Percentiles rank a stretch among this genome's conserved stretches.
Conservation (phyloP, 2,113 vertebrate species). For the Struthio camelus region DNA sequence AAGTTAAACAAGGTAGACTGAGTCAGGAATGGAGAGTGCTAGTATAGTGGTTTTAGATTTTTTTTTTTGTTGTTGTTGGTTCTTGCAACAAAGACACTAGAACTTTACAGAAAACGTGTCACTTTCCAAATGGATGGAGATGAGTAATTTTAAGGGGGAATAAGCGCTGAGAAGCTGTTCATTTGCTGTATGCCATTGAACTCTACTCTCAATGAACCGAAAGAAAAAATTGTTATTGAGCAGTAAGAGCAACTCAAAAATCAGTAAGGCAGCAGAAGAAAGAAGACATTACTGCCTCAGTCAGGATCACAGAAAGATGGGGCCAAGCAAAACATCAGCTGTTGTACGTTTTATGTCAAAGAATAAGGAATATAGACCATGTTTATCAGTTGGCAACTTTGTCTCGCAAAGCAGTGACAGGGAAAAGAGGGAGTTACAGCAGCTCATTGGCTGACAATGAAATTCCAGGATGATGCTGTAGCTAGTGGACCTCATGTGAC, state of each 20-base stretch:
- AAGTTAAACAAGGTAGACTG: not conserved
- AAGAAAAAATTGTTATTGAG: not conserved
- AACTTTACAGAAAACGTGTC: not conserved
- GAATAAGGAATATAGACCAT: conserved; percentile 10
- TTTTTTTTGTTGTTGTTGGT: not conserved
- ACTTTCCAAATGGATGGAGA: not conserved
- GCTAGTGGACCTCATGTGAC: not conserved
- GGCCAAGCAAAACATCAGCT: conserved; percentile 41
- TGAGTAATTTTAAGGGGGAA: not conserved
- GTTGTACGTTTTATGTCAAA: conserved; percentile 1
- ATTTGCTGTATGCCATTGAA: not conserved
- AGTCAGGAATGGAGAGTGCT: not conserved
- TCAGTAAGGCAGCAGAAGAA: not conserved
- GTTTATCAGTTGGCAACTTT: conserved; percentile 36
- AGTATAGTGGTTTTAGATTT: not conserved
- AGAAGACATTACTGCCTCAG: not conserved
- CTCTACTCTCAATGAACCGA: not conserved
- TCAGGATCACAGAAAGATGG: not conserved
- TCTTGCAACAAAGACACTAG: not conserved
- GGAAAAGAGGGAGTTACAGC: not conserved
- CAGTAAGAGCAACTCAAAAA: not conserved
- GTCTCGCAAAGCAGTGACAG: not conserved
- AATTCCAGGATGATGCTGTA: conserved; percentile 52
- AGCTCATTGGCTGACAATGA: not conserved
- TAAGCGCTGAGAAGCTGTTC: not conserved